Conservation (phyloP, 2,888 invertebrate species). For the Coelopa pilipes region DNA sequence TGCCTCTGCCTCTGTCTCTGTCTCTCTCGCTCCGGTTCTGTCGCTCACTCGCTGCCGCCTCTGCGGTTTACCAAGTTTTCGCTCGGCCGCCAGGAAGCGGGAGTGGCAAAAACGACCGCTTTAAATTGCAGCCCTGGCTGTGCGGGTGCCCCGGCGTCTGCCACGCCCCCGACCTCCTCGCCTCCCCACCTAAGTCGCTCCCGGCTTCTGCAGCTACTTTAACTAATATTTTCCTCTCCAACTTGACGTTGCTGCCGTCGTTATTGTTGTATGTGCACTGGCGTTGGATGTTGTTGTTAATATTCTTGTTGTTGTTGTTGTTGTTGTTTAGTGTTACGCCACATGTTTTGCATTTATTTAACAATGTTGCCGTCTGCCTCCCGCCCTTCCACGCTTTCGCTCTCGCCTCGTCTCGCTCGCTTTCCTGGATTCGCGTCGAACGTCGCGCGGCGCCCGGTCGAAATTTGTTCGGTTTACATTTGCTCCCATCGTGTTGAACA, state of each 20-base stretch:
- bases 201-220: conserved; percentile 14
- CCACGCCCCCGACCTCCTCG: too few relatives aligned
- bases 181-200: too few relatives aligned
- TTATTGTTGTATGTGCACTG: not conserved
- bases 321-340: conserved; percentile 18
- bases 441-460: not conserved
- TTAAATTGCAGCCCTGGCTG: conserved; percentile 8
- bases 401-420: not conserved
- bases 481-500: conserved; percentile 6
- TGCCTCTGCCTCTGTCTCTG: not conserved
- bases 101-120: not conserved
- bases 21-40: not conserved
- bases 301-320: not conserved
- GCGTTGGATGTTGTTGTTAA: not conserved
- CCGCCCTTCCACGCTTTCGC: not conserved
- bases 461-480: conserved; percentile 9
- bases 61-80: too few relatives aligned
- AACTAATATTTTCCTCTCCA: conserved; percentile 6
- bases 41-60: too few relatives aligned
- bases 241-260: not conserved
- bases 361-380: not conserved
- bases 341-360: conserved; percentile 27
- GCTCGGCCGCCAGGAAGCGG: too few relatives aligned
- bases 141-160: not conserved
- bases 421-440: not conserved